Evolutionary conservation across 2,888 invertebrate species (phyloP), one percentile per base, ranked within the genome.

Genomic region (Lasioglossum pauxillum): DNA sequence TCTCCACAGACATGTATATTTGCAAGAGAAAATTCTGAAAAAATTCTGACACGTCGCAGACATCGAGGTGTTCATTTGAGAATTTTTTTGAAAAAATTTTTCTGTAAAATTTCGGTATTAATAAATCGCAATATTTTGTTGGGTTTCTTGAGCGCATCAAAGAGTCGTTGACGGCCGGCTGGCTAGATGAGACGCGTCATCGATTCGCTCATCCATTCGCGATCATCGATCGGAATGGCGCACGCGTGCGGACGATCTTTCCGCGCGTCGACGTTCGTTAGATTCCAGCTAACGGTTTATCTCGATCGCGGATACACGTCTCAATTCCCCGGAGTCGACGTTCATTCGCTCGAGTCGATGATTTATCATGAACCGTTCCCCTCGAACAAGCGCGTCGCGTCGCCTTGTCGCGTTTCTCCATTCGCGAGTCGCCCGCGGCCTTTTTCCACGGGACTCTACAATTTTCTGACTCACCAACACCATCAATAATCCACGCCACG

Each of bases 231-330:
- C 80, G 64, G 67, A 72, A 78, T 44, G 57, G 10, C 38, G 10
- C 60, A 53, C 69, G 46, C 31, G 41, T 53, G 64, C 64, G 64
- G 64, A 64, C 64, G 31, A 64, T 64, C 78, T 64, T 78, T 78
- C 76, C 69, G 78, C 64, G 46, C 77, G 67, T 77, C 80, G 84
- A 79, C 84, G 41, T 87, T 90, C 81, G 85, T 85, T 84, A 86
- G 88, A 88, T 87, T 88, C 85, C 82, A 79, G 69, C 76, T 82
- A 87, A 85, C 88, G 86, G 73, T 85, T 90, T 82, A 87, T 90
- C 90, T 82, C 90, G 90, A 90, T 90, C 84, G 82, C 89, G 78
- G 75, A 83, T 84, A 80, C 73, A 86, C 86, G 90, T 90, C 90
- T 90, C 85, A 88, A 90, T 90, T 73, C 80, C n/a, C 74, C 14